phyloP scores from a whole-genome alignment of 2,888 invertebrate genomes.

The Epirrhoe alternata region DNA sequence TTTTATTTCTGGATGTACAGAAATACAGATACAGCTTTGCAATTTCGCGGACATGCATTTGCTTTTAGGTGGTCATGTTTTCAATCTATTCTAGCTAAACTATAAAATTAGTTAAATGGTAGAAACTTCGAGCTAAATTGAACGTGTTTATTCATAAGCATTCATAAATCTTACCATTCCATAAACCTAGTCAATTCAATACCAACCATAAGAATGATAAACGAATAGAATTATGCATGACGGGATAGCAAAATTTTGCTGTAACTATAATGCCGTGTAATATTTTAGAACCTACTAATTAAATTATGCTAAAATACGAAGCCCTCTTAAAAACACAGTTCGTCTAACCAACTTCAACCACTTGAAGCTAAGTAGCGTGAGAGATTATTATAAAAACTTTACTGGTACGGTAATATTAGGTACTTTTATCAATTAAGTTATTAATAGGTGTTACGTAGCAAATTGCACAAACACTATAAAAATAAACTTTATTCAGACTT shows the following conservation, averaged over 20 bases:
- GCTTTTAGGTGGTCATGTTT: background rate
- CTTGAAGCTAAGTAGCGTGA: background rate
- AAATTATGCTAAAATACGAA: background rate
- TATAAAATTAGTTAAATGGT: background rate
- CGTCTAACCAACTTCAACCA: background rate
- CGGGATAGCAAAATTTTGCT: too few relatives aligned
- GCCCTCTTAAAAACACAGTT: background rate
- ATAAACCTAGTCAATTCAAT: background rate
- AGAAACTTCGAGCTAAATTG: background rate
- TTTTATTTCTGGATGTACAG: constrained; percentile 2
- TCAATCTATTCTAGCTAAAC: background rate
- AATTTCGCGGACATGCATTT: constrained; percentile 3
- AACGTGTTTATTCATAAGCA: background rate
- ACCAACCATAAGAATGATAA: background rate
- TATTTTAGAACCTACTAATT: too few relatives aligned
- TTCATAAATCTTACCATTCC: background rate
- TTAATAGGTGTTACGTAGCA: too few relatives aligned
- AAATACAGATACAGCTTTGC: background rate
- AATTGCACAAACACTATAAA: too few relatives aligned
- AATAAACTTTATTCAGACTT: too few relatives aligned
- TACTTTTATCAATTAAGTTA: too few relatives aligned
- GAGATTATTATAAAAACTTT: background rate
- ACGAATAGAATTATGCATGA: background rate
- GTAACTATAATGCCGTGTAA: too few relatives aligned
- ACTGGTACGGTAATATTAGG: background rate